A percentile compares a stretch with the other conserved stretches of the same genome.
Evolutionary conservation across 2,113 vertebrate species (phyloP).

Genomic region (Chroicocephalus ridibundus): DNA sequence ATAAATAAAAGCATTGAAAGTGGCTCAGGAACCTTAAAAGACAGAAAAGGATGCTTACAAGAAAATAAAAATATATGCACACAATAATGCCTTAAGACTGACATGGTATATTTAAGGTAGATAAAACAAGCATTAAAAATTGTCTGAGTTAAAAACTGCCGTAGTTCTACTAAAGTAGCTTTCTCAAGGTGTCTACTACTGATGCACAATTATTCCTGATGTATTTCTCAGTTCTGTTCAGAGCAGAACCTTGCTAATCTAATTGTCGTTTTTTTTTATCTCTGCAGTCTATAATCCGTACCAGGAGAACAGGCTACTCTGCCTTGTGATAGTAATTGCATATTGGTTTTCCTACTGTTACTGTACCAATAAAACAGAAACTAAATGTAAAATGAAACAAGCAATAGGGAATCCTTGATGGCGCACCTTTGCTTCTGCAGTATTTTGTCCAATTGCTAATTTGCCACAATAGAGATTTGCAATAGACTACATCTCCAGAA

Average conservation of each 20-base stretch:
- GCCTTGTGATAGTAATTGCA: neutral
- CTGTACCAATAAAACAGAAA: conserved; percentile 11
- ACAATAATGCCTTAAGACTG: neutral
- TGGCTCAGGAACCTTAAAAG: neutral
- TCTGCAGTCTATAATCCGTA: neutral
- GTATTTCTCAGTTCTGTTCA: conserved; percentile 4
- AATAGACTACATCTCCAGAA: neutral
- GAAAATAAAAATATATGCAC: neutral
- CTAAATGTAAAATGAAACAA: neutral
- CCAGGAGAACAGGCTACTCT: neutral
- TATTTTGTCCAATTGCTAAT: neutral
- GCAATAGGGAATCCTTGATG: neutral
- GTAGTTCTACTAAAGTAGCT: neutral
- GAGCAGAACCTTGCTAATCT: neutral
- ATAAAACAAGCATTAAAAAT: neutral
- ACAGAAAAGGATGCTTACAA: neutral
- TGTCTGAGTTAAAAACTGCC: neutral
- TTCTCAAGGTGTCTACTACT: neutral
- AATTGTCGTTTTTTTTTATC: neutral
- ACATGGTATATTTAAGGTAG: neutral
- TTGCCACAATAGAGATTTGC: neutral
- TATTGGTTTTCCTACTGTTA: neutral
- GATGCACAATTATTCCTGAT: neutral
- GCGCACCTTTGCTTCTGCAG: neutral
- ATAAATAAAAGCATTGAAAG: neutral